Evolutionary conservation across 2,888 invertebrate genomes (phyloP).

Genomic region (Eumacrocentrus americanus): DNA sequence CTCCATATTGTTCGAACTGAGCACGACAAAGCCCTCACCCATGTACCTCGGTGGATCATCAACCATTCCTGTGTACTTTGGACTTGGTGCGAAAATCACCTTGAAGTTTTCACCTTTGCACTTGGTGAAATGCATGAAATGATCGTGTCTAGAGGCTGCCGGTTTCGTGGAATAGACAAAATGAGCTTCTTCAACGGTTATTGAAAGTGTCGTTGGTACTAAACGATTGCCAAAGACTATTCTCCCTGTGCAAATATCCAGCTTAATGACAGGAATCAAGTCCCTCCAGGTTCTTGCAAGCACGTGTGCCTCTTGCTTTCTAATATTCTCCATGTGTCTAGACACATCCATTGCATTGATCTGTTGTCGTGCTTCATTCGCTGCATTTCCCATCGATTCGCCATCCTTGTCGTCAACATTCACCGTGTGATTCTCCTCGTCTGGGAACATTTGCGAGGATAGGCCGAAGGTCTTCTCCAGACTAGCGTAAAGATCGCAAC

Average conservation of each 20-base stretch:
- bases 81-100: constrained; percentile 94
- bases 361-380: constrained; percentile 52
- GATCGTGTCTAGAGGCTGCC: constrained; percentile 89
- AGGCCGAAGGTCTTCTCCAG: constrained; percentile 89
- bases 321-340: constrained; percentile 56
- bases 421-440: constrained; percentile 62
- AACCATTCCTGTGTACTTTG: constrained; percentile 89
- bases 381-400: constrained; percentile 48
- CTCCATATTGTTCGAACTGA: constrained; percentile 94
- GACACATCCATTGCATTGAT: constrained; percentile 56
- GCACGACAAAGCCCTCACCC: constrained; percentile 97
- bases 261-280: constrained; percentile 94
- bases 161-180: constrained; percentile 95
- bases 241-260: constrained; percentile 90
- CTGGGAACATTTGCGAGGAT: constrained; percentile 76
- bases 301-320: constrained; percentile 76
- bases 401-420: constrained; percentile 52
- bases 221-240: constrained; percentile 94
- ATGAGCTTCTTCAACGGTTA: constrained; percentile 92
- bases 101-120: constrained; percentile 94
- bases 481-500: constrained; percentile 84
- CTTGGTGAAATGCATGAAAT: constrained; percentile 95
- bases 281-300: constrained; percentile 93
- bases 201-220: constrained; percentile 90
- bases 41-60: constrained; percentile 96